Conservation (phyloP, 2,888 invertebrate genomes). For the Pheosia tremula region DNA sequence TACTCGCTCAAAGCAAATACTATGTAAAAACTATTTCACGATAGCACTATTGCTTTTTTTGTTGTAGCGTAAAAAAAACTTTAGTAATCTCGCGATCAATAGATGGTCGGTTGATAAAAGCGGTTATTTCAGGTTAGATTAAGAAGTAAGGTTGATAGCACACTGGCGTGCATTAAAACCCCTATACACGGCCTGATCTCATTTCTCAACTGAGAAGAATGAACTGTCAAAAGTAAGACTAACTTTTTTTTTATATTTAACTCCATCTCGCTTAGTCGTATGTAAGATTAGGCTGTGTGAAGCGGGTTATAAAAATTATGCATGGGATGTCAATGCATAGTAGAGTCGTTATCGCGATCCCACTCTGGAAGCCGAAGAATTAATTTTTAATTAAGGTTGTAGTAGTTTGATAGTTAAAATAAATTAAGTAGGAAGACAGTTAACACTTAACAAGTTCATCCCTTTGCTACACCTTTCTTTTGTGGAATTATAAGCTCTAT, state of each 20-base stretch:
- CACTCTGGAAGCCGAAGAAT: background rate
- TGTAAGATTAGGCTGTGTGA: too few relatives aligned
- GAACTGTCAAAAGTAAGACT: too few relatives aligned
- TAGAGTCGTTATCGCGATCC: background rate
- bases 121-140: constrained; percentile 18
- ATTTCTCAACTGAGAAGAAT: too few relatives aligned
- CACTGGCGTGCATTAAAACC: background rate
- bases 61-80: constrained; percentile 23
- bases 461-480: too few relatives aligned
- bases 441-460: background rate
- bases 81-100: constrained; percentile 35
- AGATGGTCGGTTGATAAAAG: constrained; percentile 24
- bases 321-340: background rate
- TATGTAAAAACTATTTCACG: constrained; percentile 39
- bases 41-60: constrained; percentile 27
- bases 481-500: too few relatives aligned
- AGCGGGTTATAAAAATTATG: background rate
- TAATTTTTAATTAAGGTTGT: background rate
- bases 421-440: background rate
- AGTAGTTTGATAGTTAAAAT: background rate
- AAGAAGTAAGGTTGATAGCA: background rate
- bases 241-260: too few relatives aligned
- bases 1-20: constrained; percentile 27
- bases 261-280: too few relatives aligned
- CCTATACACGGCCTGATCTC: too few relatives aligned